Percentiles rank a stretch among this genome's conserved stretches.
Evolutionary conservation across 2,797 vertebrate genomes (phyloP).

Genomic region (Vultur gryphus): DNA sequence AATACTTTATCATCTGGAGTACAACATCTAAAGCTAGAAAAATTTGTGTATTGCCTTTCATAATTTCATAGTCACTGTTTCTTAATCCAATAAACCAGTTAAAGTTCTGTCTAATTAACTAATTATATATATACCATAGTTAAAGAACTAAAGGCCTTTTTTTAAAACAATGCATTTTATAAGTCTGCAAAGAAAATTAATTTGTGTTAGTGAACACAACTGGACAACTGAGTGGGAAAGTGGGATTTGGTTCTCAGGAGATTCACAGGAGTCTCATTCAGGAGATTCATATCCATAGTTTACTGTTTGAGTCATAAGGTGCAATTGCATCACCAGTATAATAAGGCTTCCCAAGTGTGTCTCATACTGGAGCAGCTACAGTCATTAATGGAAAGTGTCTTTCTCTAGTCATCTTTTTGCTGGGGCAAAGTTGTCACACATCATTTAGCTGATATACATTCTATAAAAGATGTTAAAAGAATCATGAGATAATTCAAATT

Average conservation of each 20-base stretch:
- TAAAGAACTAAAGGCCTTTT: not conserved
- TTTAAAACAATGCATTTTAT: not conserved
- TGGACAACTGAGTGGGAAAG: not conserved
- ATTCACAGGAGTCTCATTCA: not conserved
- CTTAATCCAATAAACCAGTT: not conserved
- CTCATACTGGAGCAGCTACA: not conserved
- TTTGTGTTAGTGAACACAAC: not conserved
- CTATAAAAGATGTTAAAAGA: not conserved
- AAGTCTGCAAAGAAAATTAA: not conserved
- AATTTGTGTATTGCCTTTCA: not conserved
- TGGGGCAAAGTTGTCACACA: not conserved
- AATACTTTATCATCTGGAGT: not conserved
- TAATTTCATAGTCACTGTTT: not conserved
- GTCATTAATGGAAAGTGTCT: not conserved
- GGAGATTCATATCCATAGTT: not conserved
- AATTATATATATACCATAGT: not conserved
- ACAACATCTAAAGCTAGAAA: not conserved
- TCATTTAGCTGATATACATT: not conserved
- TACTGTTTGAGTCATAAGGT: not conserved
- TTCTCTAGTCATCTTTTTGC: not conserved
- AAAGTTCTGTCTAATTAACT: not conserved
- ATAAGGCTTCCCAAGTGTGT: not conserved
- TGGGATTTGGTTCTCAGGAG: not conserved
- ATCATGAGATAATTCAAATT: not conserved
- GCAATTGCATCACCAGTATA: not conserved